A percentile compares a stretch with the other conserved stretches of the same genome.
phyloP scores from a whole-genome alignment of 2,797 vertebrate species.

The Helarctos malayanus region DNA sequence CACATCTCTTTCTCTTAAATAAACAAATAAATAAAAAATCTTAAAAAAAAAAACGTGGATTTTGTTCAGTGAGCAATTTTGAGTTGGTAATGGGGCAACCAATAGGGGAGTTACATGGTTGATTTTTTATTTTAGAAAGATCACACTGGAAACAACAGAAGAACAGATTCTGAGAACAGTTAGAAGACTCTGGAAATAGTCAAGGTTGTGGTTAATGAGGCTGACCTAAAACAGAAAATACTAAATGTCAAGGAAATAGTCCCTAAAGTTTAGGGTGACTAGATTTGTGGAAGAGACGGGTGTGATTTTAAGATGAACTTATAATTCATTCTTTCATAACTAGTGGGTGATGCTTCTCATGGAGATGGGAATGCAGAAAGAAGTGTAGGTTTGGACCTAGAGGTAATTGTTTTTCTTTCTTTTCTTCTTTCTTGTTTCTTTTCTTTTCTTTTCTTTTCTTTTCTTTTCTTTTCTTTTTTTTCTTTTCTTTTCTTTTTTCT shows the following conservation, averaged over 20 bases:
- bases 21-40: neutral
- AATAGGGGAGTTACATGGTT: neutral
- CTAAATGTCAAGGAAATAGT: neutral
- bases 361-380: neutral
- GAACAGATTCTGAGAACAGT: neutral
- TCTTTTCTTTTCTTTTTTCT: neutral
- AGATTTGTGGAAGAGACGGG: neutral
- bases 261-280: neutral
- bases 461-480: neutral
- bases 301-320: neutral
- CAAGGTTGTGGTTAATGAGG: neutral
- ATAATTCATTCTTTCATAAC: neutral
- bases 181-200: neutral
- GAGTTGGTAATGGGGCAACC: neutral
- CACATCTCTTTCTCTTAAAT: neutral
- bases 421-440: neutral
- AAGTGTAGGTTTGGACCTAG: neutral
- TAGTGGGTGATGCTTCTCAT: neutral
- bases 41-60: neutral
- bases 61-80: conserved; percentile 15
- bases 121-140: conserved; percentile 13
- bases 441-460: neutral
- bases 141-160: neutral
- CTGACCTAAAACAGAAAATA: neutral
- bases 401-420: neutral